Evolutionary conservation across 1,140 invertebrate genomes (phyloP).

Genomic region (Vollenhovia emeryi): DNA sequence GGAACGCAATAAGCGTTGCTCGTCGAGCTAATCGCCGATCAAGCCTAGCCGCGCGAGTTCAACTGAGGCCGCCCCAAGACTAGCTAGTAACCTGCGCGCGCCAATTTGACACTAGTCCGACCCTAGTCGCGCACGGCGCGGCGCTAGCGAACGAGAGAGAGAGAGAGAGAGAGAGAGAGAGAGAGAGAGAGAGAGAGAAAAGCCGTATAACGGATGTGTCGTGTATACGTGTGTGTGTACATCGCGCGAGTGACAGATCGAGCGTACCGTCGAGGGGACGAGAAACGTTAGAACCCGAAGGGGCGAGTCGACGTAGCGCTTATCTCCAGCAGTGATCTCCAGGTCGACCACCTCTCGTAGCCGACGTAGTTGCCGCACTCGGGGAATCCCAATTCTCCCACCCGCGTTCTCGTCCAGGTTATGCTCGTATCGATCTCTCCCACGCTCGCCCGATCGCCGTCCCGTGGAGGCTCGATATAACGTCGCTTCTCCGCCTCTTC

Average conservation of each 20-base stretch:
- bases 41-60: not conserved
- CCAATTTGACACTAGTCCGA: constrained; percentile 28
- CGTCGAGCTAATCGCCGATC: not conserved
- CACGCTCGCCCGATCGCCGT: not conserved
- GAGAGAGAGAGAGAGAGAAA: not conserved
- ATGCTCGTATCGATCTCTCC: not conserved
- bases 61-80: not conserved
- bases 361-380: not conserved
- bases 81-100: constrained; percentile 7
- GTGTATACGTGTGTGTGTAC: not conserved
- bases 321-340: not conserved
- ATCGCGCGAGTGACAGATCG: not conserved
- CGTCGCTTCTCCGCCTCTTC: not conserved
- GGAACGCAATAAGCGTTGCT: not conserved
- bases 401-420: constrained; percentile 22
- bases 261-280: not conserved
- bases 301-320: not conserved
- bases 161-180: not conserved
- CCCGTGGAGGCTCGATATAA: not conserved
- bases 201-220: not conserved
- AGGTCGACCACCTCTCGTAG: not conserved
- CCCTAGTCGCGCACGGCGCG: constrained; percentile 8
- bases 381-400: not conserved
- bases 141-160: not conserved
- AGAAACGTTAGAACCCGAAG: not conserved